Base-by-base conservation (phyloP, 2,797 vertebrate species). In the Peromyscus melanophrys region DNA sequence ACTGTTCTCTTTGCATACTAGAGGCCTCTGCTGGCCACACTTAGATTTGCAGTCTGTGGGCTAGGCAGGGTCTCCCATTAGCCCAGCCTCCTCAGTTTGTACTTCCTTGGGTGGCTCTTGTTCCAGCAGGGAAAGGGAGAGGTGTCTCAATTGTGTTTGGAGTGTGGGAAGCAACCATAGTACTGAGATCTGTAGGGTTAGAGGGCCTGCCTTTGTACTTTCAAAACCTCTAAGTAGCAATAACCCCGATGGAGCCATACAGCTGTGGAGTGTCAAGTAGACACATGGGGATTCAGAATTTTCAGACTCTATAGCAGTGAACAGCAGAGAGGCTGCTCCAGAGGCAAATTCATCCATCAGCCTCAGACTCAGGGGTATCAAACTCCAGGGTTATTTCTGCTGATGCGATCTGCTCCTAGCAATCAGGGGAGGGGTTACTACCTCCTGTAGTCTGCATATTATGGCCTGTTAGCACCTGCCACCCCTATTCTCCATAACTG, bases 21-120 rank as follows among this genome's bases (percentile, higher is more conserved):
- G 43, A 63, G 88, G 88, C 88, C 88, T 78, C 88, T 90, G 57
- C 40, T 89, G 57, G 73, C 73, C 73, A 78, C 73, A 63, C 57
- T 63, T 37, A 49, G 75, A 27, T 7, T 78, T 90, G 75, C 75
- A 78, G 73, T 17, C 59, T 78, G 13, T 65, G 75, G 40, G 59
- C 23, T 65, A 49, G 43, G 31, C 34, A 65, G 73, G 40, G 19
- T 63, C 12, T 37, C 57, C 23, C 1, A 17, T 21, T 63, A 55
- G 52, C 57, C 73, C 7, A 27, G 40, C 27, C 6, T 34, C 57
- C 43, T 17, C 29, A 83, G 43, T 34, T 49, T 46, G 16, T 25
- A 23, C 61, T 65, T 57, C 25, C 29, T 29, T 29, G n/a, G 14
- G 5, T 21, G 55, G 21, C 40, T 76, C 8, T 8, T 63, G 13